Conservation (phyloP, 2,113 vertebrate species). For the Tretioscincus oriximinensis region DNA sequence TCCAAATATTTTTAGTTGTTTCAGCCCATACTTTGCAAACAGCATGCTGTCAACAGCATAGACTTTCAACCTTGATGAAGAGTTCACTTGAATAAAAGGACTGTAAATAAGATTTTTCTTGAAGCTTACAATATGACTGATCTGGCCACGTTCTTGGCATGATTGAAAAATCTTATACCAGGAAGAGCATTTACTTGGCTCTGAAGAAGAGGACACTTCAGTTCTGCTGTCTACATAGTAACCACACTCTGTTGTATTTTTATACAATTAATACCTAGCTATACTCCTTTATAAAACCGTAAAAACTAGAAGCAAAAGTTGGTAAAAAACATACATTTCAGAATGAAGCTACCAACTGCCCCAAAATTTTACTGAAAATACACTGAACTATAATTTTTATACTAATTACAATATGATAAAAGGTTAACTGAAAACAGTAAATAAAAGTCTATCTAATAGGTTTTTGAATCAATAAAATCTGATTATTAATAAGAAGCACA, state of each 20-base stretch:
- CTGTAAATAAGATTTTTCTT: background rate
- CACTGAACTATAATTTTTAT: conserved; percentile 32
- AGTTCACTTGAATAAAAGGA: background rate
- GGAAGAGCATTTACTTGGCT: background rate
- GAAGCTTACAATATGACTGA: background rate
- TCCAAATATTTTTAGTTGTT: background rate
- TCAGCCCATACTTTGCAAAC: background rate
- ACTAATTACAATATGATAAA: conserved; percentile 20
- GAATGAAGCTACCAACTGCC: conserved; percentile 18
- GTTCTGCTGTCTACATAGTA: background rate
- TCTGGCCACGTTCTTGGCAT: background rate
- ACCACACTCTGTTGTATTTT: background rate
- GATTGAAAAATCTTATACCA: background rate
- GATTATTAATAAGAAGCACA: no score
- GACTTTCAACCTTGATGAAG: background rate
- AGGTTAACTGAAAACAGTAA: conserved; percentile 21
- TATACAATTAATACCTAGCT: no score
- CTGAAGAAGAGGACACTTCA: background rate
- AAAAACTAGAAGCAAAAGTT: conserved; percentile 40
- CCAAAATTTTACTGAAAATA: conserved; percentile 4
- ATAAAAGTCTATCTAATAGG: conserved; percentile 2
- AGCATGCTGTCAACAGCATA: background rate
- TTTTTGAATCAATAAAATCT: background rate
- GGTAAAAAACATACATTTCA: conserved; percentile 55
- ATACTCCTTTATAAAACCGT: background rate